phyloP scores from a whole-genome alignment of 1,140 invertebrate genomes.

The Caenorhabditis remanei region DNA sequence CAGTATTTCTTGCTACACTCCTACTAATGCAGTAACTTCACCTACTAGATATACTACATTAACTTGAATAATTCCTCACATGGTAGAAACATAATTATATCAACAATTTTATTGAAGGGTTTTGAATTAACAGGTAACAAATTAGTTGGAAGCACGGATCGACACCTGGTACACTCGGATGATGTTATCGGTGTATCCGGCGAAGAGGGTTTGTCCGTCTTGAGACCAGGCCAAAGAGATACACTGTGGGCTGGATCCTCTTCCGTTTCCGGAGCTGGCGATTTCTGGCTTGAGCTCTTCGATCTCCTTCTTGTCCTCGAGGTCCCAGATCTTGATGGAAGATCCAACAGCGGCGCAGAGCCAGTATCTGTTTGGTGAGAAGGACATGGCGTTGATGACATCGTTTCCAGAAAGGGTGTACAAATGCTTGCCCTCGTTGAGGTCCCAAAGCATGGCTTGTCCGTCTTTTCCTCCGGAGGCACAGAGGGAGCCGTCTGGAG shows the following conservation, averaged over 20 bases:
- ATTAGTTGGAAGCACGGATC: slow-evolving; percentile 49
- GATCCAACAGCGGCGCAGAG: slow-evolving; percentile 98
- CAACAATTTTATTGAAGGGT: slow-evolving; percentile 53
- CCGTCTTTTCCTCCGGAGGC: slow-evolving; percentile 96
- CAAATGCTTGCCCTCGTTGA: slow-evolving; percentile 99
- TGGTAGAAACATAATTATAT: background rate
- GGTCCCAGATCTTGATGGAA: slow-evolving; percentile 98
- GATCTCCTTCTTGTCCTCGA: slow-evolving; percentile 99
- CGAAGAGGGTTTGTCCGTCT: slow-evolving; percentile 98
- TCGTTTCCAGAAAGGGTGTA: slow-evolving; percentile 98
- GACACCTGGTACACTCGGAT: slow-evolving; percentile 98
- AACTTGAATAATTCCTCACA: slow-evolving; percentile 29
- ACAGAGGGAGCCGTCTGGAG: slow-evolving; percentile 98
- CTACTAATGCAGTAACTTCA: background rate
- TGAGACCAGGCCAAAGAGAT: slow-evolving; percentile 98
- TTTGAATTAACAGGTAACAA: slow-evolving; percentile 53
- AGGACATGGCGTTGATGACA: slow-evolving; percentile 96
- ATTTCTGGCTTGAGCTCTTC: slow-evolving; percentile 97
- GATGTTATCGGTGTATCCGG: slow-evolving; percentile 97
- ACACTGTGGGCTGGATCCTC: slow-evolving; percentile 87
- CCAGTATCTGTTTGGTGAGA: slow-evolving; percentile 99
- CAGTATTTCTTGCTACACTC: background rate
- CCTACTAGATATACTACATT: background rate
- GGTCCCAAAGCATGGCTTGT: slow-evolving; percentile 99
- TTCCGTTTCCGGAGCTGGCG: slow-evolving; percentile 79